Conservation (phyloP, 2,113 vertebrate species). For the Apaloderma vittatum region DNA sequence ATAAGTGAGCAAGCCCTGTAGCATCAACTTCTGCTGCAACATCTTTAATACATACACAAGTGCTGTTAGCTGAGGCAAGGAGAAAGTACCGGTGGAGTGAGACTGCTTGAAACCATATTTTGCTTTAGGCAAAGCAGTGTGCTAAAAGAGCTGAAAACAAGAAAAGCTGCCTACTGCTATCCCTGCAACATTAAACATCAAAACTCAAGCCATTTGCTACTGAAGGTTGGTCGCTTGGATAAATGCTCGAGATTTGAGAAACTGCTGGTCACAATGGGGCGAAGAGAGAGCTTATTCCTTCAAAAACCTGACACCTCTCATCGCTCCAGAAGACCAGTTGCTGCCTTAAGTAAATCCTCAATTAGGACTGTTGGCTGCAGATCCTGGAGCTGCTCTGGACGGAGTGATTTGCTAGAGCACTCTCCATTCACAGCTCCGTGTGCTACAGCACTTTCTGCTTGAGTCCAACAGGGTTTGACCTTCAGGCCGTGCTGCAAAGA, state of each 20-base stretch:
- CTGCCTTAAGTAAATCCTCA: slow-evolving; percentile 10
- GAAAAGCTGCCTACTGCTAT: slow-evolving; percentile 64
- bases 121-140: slow-evolving; percentile 74
- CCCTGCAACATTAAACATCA: slow-evolving; percentile 72
- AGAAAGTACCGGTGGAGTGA: slow-evolving; percentile 39
- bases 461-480: slow-evolving; percentile 31
- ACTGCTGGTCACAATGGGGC: slow-evolving; percentile 36
- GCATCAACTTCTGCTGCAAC: slow-evolving; percentile 53
- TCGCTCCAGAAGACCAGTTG: background rate
- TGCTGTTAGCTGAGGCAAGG: slow-evolving; percentile 65
- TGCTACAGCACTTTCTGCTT: background rate
- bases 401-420: background rate
- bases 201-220: slow-evolving; percentile 59
- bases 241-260: slow-evolving; percentile 54
- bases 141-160: slow-evolving; percentile 71
- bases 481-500: slow-evolving; percentile 19
- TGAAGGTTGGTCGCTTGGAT: slow-evolving; percentile 56
- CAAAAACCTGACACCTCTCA: slow-evolving; percentile 7
- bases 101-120: slow-evolving; percentile 71
- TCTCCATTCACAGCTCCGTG: background rate
- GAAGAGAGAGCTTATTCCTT: slow-evolving; percentile 25
- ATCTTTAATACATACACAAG: slow-evolving; percentile 54
- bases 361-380: slow-evolving; percentile 26
- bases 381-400: rapidly evolving
- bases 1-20: slow-evolving; percentile 57